phyloP scores from a whole-genome alignment of 2,888 invertebrate species.

The Nezara viridula region DNA sequence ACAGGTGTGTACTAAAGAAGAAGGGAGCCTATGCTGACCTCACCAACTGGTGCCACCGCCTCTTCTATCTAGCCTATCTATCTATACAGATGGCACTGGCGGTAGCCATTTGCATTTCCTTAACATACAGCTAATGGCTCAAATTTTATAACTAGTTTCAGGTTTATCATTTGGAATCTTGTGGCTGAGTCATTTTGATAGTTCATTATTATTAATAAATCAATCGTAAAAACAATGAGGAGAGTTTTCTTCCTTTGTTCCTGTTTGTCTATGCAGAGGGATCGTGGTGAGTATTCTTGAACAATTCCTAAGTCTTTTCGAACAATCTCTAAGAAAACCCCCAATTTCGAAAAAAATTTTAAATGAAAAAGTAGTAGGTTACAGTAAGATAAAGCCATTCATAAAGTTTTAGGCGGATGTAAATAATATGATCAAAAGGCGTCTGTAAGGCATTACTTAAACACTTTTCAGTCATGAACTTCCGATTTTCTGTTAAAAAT shows the following conservation, averaged over 20 bases:
- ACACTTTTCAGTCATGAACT: no score
- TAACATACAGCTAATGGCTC: background rate
- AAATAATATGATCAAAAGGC: no score
- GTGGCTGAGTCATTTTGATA: background rate
- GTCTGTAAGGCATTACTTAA: no score
- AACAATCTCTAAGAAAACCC: no score
- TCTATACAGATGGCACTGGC: constrained; percentile 13
- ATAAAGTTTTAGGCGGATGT: no score
- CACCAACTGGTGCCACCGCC: background rate
- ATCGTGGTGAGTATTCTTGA: no score
- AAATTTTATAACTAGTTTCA: background rate
- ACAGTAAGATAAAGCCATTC: no score
- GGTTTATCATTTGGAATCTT: background rate
- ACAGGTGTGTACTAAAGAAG: background rate
- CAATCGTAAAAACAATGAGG: background rate
- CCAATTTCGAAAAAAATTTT: no score
- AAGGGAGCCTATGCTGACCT: background rate
- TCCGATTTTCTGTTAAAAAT: no score
- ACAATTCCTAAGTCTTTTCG: no score
- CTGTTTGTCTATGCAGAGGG: no score
- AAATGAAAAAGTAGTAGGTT: no score
- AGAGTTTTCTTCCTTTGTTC: background rate
- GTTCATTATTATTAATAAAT: background rate
- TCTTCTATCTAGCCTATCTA: background rate
- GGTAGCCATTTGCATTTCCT: background rate